Conservation (phyloP, 1,140 invertebrate species). For the Drosophila elegans region DNA sequence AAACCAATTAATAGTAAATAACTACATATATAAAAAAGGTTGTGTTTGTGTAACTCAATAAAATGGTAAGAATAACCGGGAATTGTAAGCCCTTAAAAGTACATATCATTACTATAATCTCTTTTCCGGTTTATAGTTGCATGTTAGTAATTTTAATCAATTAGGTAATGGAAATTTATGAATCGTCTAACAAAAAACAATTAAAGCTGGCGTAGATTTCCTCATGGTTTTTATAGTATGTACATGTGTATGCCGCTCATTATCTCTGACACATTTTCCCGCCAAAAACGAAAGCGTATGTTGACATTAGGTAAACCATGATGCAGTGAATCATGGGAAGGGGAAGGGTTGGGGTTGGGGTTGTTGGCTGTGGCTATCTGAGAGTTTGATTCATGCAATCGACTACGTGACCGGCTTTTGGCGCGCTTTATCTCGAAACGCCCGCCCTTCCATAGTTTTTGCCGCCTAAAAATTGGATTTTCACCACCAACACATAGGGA, state of each 20-base stretch:
- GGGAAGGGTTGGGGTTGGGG: not conserved
- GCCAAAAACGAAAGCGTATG: slow-evolving; percentile 3
- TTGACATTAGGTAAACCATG: slow-evolving; percentile 7
- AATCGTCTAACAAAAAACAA: not conserved
- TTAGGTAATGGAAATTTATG: too few species aligned
- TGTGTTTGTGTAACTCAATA: too few species aligned
- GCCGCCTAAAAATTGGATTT: slow-evolving; percentile 16
- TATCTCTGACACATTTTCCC: slow-evolving; percentile 5
- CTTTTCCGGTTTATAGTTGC: too few species aligned
- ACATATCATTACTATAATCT: too few species aligned
- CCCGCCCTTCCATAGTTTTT: slow-evolving; percentile 48
- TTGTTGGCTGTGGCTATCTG: slow-evolving; percentile 4
- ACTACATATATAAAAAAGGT: too few species aligned
- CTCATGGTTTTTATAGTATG: not conserved
- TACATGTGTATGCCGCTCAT: not conserved
- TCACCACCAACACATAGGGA: slow-evolving; percentile 8
- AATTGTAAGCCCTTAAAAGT: too few species aligned
- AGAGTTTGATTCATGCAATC: slow-evolving; percentile 38
- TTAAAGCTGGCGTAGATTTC: not conserved
- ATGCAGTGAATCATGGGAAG: slow-evolving; percentile 5
- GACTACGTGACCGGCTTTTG: slow-evolving; percentile 64
- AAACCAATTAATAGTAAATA: too few species aligned
- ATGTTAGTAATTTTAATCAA: too few species aligned
- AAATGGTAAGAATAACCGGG: too few species aligned
- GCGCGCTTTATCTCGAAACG: slow-evolving; percentile 64